Evolutionary conservation across 2,113 vertebrate species (phyloP), one percentile per base, ranked within the genome.

Genomic region (Grallaria varia): DNA sequence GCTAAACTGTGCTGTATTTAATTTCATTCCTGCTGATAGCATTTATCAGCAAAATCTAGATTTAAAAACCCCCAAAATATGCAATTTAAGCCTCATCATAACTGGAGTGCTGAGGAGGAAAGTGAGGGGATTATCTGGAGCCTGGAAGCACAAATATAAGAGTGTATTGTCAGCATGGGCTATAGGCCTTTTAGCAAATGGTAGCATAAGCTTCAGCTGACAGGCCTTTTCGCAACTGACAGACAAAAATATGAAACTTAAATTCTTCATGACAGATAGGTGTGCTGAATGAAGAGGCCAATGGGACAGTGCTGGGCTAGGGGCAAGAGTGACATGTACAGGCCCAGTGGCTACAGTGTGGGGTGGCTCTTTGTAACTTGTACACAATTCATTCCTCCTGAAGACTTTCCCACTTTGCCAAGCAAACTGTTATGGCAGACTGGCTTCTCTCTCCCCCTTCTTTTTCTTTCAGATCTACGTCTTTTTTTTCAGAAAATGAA

Each of bases 11-110:
- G 98, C 95, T 98, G 98, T 98, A 99, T 99, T 99, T 99, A 96
- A 99, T 99, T 99, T 99, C 98, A 98, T 95, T 97, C 98, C 97
- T 0, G 99, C 99, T 99, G 99, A 99, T 99, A 99, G 99, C 98
- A 99, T 99, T 99, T 98, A 99, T 99, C 99, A 99, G 98, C 99
- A 98, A 99, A 98, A 99, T 99, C 98, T 98, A 98, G 98, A 99
- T 99, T 98, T 98, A 98, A 99, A 97, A 95, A 6, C 91, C 94
- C 88, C 88, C 93, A 96, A 98, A 99, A 99, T 99, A 99, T 99
- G 99, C 99, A 99, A 99, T 98, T 99, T 99, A 99, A 99, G 98
- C 98, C 98, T 96, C 98, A 99, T 98, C 99, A 98, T 98, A 98
- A 98, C 98, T 98, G 98, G 98, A 97, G 98, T 96, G 96, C 97